Evolutionary conservation across 2,113 vertebrate genomes (phyloP), one percentile per base, ranked within the genome.

Genomic region (Scophthalmus maximus): DNA sequence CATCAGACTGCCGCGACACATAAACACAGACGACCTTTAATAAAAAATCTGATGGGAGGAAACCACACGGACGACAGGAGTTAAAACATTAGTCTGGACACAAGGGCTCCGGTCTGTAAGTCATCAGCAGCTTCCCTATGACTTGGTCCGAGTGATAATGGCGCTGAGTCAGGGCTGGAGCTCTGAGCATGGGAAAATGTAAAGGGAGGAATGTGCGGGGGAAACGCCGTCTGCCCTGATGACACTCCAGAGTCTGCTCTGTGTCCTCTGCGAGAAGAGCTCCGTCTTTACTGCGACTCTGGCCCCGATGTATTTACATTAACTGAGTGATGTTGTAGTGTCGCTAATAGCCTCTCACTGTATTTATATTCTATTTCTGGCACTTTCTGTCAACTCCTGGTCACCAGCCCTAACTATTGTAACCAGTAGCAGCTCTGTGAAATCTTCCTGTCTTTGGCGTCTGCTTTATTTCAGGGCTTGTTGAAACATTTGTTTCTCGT

Each of bases 141-240:
- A 90, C 81, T 76, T 52, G 68, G 56, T 86, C 83, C 65, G 82
- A 71, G 82, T 59, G 84, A 86, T 85, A 83, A 85, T 84, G 80
- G 63, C 71, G 85, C 82, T 91, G 89, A 90, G 83, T 90, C 89
- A 86, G 91, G 74, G 62, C 73, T 71, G 11, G 67, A 74, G 90
- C 85, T 79, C 68, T 2, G 77, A 90, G 88, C 90, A 90, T 93
- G 91, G 91, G 91, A 93, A 93, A 92, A 85, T 88, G 70, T 76
- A 88, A 78, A 63, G 73, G 73, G 42, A 86, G 89, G 91, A 93
- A 93, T 93, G 88, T 92, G 85, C 55, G 86, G 77, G 91, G 78
- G 81, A 82, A 85, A 72, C 67, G 50, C 81, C 81, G 89, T 91
- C 88, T 91, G 83, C 64, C 50, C 73, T 78, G 83, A 91, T 84